Percentiles rank a stretch among this genome's conserved stretches.
phyloP scores from a whole-genome alignment of 2,113 vertebrate genomes.

The Siniperca knerii region DNA sequence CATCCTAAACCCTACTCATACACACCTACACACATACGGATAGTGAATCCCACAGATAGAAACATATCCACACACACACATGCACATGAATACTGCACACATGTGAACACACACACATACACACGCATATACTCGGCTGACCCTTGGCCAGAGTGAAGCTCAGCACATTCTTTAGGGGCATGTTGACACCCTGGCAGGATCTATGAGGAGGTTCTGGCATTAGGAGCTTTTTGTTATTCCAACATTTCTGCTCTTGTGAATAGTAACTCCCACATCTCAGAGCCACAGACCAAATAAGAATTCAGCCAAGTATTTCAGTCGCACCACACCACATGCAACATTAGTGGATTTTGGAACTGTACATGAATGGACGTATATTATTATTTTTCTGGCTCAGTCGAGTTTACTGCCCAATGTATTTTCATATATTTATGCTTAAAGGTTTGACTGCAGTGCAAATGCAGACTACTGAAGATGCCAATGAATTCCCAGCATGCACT shows the following conservation, averaged over 20 bases:
- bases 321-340: slow-evolving; percentile 62
- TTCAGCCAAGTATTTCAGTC: slow-evolving; percentile 57
- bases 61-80: slow-evolving; percentile 1
- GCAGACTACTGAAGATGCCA: slow-evolving; percentile 11
- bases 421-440: slow-evolving; percentile 36
- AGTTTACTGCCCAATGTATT: slow-evolving; percentile 38
- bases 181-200: slow-evolving; percentile 79
- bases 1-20: slow-evolving; percentile 43
- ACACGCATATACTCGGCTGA: slow-evolving; percentile 21
- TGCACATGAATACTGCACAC: neutral
- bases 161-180: slow-evolving; percentile 77
- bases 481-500: slow-evolving; percentile 5
- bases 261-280: slow-evolving; percentile 58
- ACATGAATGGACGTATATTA: slow-evolving; percentile 50
- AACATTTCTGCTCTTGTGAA: slow-evolving; percentile 66
- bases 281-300: slow-evolving; percentile 64
- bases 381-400: slow-evolving; percentile 51
- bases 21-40: slow-evolving; percentile 21
- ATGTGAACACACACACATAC: neutral
- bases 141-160: slow-evolving; percentile 59
- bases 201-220: slow-evolving; percentile 73
- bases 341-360: slow-evolving; percentile 54
- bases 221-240: slow-evolving; percentile 77
- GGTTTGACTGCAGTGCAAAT: slow-evolving; percentile 23
- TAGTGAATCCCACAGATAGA: slow-evolving; percentile 29